Evolutionary conservation across 2,888 invertebrate genomes (phyloP).

Genomic region (Nomada goodeniana): DNA sequence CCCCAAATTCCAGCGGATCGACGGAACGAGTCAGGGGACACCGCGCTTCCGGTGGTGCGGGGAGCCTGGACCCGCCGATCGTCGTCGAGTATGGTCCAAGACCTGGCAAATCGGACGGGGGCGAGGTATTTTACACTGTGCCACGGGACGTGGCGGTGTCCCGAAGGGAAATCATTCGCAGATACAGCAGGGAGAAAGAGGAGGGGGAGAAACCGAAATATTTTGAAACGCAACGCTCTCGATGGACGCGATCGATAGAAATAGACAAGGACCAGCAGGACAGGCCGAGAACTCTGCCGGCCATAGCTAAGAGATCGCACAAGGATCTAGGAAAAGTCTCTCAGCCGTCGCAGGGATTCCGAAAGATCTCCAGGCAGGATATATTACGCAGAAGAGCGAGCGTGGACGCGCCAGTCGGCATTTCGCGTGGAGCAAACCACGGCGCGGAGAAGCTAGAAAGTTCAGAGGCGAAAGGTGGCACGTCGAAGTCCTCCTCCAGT

Average conservation of each 20-base stretch:
- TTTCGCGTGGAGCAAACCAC: constrained; percentile 1
- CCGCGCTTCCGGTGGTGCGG: constrained; percentile 56
- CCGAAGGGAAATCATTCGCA: constrained; percentile 74
- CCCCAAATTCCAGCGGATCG: constrained; percentile 70
- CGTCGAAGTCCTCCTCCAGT: constrained; percentile 55
- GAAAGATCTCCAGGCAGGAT: constrained; percentile 78
- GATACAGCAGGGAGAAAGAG: constrained; percentile 66
- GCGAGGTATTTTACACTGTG: constrained; percentile 54
- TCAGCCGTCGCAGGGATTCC: constrained; percentile 50
- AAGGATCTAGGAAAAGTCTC: constrained; percentile 54
- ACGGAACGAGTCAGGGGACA: constrained; percentile 59
- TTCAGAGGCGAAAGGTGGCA: constrained; percentile 56
- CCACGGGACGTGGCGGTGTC: constrained; percentile 69
- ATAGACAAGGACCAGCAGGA: constrained; percentile 47
- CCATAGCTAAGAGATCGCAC: constrained; percentile 66
- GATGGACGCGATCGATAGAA: constrained; percentile 63
- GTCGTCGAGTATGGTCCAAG: background rate
- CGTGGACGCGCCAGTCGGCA: constrained; percentile 56
- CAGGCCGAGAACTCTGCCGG: constrained; percentile 77
- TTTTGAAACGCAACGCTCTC: constrained; percentile 70
- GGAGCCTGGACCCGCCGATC: constrained; percentile 22
- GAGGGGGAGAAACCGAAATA: constrained; percentile 59
- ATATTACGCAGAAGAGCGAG: constrained; percentile 76
- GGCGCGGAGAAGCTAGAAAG: constrained; percentile 51
- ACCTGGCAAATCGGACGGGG: background rate